Percentiles rank a stretch among this genome's conserved stretches.
phyloP scores from a whole-genome alignment of 2,888 invertebrate species.

The Polietes domitor region DNA sequence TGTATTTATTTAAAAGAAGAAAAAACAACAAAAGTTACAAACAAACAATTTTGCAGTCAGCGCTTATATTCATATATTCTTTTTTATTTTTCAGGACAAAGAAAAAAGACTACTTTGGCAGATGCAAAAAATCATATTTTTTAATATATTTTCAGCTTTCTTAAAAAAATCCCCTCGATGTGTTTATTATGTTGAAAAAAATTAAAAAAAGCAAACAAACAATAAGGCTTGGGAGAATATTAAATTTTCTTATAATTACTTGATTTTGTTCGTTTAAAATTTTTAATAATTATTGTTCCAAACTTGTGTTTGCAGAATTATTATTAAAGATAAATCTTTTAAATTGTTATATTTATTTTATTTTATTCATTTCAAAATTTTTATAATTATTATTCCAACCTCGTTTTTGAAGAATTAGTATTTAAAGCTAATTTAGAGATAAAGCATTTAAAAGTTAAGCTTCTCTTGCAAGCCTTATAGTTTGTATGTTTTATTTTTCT shows the following conservation, averaged over 20 bases:
- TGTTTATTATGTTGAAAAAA: slow-evolving; percentile 11
- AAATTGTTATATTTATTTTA: slow-evolving; percentile 15
- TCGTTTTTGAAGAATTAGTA: no score
- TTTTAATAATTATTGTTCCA: no score
- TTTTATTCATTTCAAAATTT: neutral
- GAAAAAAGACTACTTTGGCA: neutral
- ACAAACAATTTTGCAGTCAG: neutral
- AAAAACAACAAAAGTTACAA: slow-evolving; percentile 60
- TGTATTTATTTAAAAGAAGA: slow-evolving; percentile 14
- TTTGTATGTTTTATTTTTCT: slow-evolving; percentile 18
- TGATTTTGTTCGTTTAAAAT: no score
- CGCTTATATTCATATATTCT: neutral
- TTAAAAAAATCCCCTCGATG: no score
- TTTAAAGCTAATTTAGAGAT: no score
- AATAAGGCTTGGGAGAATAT: no score
- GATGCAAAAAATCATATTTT: neutral
- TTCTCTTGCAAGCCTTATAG: slow-evolving; percentile 11
- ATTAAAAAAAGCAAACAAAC: no score
- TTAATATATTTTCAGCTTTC: slow-evolving; percentile 1
- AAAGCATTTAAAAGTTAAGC: no score
- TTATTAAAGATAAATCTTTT: no score
- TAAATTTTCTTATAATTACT: no score
- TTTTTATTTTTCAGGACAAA: slow-evolving; percentile 12
- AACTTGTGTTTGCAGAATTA: neutral
- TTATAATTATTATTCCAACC: slow-evolving; percentile 11